Percentiles rank a stretch among this genome's conserved stretches.
Evolutionary conservation across 2,888 invertebrate genomes (phyloP).

Genomic region (Molorchus minor): DNA sequence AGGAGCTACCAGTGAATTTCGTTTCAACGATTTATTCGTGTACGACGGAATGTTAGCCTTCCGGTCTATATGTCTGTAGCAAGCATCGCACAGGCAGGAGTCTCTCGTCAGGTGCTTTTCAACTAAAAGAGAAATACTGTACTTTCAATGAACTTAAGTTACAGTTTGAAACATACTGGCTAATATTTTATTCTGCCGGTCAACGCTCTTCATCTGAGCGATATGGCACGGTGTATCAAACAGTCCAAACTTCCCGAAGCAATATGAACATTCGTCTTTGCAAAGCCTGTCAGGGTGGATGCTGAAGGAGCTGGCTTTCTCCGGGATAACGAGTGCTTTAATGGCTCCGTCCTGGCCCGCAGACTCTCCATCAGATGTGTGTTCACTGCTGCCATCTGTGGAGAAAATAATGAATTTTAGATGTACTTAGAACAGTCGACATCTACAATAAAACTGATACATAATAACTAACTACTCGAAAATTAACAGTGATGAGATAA

Average conservation of each 20-base stretch:
- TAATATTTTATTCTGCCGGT: constrained; percentile 82
- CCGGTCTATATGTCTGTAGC: constrained; percentile 85
- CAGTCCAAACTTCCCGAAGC: constrained; percentile 86
- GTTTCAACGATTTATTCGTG: constrained; percentile 64
- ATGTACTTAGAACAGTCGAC: too few species aligned
- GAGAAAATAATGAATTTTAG: neutral
- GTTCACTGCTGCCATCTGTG: constrained; percentile 62
- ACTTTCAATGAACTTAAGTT: too few species aligned
- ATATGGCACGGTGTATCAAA: constrained; percentile 89
- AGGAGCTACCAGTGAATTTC: constrained; percentile 56
- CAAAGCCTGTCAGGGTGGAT: constrained; percentile 85
- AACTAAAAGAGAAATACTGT: constrained; percentile 62
- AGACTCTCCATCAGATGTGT: constrained; percentile 60
- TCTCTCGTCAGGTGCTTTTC: constrained; percentile 85
- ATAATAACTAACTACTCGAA: too few species aligned
- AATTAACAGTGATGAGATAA: too few species aligned
- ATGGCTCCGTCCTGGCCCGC: constrained; percentile 61
- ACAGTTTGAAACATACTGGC: constrained; percentile 71
- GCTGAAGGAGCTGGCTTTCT: constrained; percentile 87
- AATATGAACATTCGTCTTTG: constrained; percentile 86
- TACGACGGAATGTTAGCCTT: constrained; percentile 79
- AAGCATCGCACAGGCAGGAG: constrained; percentile 88
- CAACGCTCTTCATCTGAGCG: constrained; percentile 83
- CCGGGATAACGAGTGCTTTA: constrained; percentile 80
- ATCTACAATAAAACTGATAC: too few species aligned